Base-by-base conservation (phyloP, 2,113 vertebrate species). In the Actenoides lindsayi region DNA sequence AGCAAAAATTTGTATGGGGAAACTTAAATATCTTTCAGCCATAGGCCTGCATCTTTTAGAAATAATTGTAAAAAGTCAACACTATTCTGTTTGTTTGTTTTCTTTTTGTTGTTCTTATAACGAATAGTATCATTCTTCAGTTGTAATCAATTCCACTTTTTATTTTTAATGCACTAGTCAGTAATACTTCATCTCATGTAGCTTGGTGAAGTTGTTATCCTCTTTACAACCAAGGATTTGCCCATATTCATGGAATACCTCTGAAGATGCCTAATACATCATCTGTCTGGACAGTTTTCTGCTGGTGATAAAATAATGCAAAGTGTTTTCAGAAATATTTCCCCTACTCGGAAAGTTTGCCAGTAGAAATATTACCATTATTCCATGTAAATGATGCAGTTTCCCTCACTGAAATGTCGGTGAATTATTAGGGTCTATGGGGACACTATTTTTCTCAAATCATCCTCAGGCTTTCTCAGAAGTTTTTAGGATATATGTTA, bases 351-450 rank as follows among this genome's bases (percentile, higher is more conserved):
- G n/a, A 31, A 81, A 63, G 9, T 63, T 78, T 79, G 4, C 19
- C 23, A 23, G 35, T 31, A 1, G 4, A 73, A 87, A 44, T 53
- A 88, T 75, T 80, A 5, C 30, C 20, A 20, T 27, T 42, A 42
- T 11, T 77, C 35, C 44, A 6, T 19, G 28, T n/a, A 23, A 54
- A 41, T 16, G 13, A 50, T 0, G 2, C 16, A 0, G 9, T 62
- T 94, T 62, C 16, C 24, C 18, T 87, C 16, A 33, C 0, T n/a
- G 56, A 64, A 39, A 48, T 48, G 10, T 70, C 30, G 70, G 31
- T 59, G 62, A 42, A 50, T 70, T 74, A 51, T 9, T 63, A 33
- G 35, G 14, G 9, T 46, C 48, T 77, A 21, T 4, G 3, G 18
- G n/a, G 19, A 21, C 10, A 6, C 68, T 73, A 3, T 56, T 76